Evolutionary conservation across 2,113 vertebrate species (phyloP), one percentile per base, ranked within the genome.

Genomic region (Progne subis): DNA sequence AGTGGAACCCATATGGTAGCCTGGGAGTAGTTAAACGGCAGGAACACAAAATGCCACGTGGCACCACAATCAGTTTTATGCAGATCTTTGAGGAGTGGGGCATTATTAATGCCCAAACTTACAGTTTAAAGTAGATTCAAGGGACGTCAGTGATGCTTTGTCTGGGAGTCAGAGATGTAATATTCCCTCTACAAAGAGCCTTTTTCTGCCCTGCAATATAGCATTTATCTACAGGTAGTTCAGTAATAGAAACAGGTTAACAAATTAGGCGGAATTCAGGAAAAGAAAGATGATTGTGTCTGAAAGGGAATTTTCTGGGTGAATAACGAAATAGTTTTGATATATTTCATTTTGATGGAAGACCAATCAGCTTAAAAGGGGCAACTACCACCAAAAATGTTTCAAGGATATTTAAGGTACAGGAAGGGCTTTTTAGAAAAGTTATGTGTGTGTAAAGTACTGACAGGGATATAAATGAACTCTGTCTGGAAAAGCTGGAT

Each of bases 311-410:
- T 89, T 94, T 94, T 92, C 91, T 94, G 82, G 88, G 88, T 70
- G 92, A 96, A 88, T 95, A 95, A 80, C 93, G 83, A 92, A 93
- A 77, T 57, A 94, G 71, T 96, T 92, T 82, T 75, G 88, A 86
- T 90, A 77, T 90, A 75, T 92, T 95, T 95, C 87, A 78, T 94
- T 91, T 80, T 96, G 93, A 94, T 60, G 88, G 90, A 96, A 91
- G 86, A 91, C 60, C 90, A 90, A 59, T 90, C 41, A 65, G 39
- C 68, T 74, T 80, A 81, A 88, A 90, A 91, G 79, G 68, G 60
- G 65, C 41, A 78, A 49, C 46, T 64, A 74, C 37, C 60, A 88
- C 52, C 67, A 86, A 60, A 94, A 90, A 93, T 71, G 49, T 90
- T 93, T 93, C 82, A 76, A 78, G 86, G 93, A 28, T 90, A 88